Conservation (phyloP, 2,113 vertebrate genomes). For the Thamnaconus septentrionalis region DNA sequence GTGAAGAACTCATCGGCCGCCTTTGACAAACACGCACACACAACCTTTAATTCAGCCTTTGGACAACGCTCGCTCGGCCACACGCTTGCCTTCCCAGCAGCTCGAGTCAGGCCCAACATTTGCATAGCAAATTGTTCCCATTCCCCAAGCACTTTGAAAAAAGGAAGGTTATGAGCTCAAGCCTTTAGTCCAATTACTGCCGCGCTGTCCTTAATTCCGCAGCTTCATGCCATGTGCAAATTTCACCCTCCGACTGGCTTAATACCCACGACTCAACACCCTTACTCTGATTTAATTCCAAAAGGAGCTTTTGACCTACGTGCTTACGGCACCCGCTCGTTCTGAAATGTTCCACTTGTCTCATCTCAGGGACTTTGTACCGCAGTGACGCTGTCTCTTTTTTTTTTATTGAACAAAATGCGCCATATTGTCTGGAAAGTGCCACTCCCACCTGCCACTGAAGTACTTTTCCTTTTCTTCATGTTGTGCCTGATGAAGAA, state of each 20-base stretch:
- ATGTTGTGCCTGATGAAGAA: conserved; percentile 3
- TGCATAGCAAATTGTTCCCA: conserved; percentile 26
- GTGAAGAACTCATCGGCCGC: too few species aligned
- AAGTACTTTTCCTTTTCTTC: conserved; percentile 3
- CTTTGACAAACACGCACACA: too few species aligned
- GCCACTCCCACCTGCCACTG: not conserved
- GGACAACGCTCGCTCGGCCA: too few species aligned
- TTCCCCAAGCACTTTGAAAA: conserved; percentile 13
- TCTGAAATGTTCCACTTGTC: conserved; percentile 40
- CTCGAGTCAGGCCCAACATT: conserved; percentile 15
- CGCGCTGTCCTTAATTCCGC: conserved; percentile 32
- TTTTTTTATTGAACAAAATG: too few species aligned
- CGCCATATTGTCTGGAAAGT: too few species aligned
- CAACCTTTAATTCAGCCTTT: not conserved
- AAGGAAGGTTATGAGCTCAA: conserved; percentile 26
- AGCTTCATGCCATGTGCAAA: conserved; percentile 37
- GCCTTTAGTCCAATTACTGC: conserved; percentile 42
- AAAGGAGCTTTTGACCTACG: conserved; percentile 52
- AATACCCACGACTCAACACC: conserved; percentile 49
- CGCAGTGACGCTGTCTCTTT: not conserved
- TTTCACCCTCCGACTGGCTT: conserved; percentile 56
- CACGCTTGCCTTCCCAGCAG: not conserved
- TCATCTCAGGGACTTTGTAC: conserved; percentile 22
- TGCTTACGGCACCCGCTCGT: conserved; percentile 40
- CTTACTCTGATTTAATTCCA: conserved; percentile 48